These are phyloP conservation scores for Ptychodera flava DNA, from an alignment of 35 echinoderm and acorn worm species.

Conservation along the genomic window DNA sequence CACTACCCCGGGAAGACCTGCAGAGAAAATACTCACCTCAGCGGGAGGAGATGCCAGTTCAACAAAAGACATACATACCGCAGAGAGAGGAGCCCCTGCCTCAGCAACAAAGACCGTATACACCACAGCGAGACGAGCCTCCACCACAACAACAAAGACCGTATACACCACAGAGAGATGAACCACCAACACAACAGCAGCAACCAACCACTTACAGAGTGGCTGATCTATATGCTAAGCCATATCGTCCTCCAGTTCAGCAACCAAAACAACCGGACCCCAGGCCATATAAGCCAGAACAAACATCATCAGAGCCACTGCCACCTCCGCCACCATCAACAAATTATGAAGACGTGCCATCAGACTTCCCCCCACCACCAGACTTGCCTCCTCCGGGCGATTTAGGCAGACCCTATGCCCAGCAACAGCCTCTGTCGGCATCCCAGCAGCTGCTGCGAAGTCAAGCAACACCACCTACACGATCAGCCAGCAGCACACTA, in stretches of 20 bases:
- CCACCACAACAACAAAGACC: slow-evolving; percentile 11
- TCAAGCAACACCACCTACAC: background rate
- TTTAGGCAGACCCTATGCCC: slow-evolving; percentile 27
- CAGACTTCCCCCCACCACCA: slow-evolving; percentile 64
- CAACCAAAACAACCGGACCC: background rate
- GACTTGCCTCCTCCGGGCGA: slow-evolving; percentile 28
- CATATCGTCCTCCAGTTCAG: background rate
- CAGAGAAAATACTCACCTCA: background rate
- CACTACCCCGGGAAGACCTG: background rate
- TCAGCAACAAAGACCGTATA: background rate
- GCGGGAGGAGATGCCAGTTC: slow-evolving; percentile 12
- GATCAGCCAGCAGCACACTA: background rate
- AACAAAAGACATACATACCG: slow-evolving; percentile 13
- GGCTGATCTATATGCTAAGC: background rate
- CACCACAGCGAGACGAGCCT: slow-evolving; percentile 13
- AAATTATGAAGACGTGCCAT: slow-evolving; percentile 18
- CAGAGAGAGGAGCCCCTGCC: slow-evolving; percentile 8
- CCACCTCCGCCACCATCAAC: slow-evolving; percentile 33
- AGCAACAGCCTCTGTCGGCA: slow-evolving; percentile 44
- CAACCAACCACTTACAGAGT: background rate
- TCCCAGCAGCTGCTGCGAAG: background rate
- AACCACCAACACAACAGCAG: background rate
- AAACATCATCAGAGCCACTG: background rate
- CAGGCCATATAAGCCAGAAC: background rate
- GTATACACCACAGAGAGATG: background rate